phyloP scores from a whole-genome alignment of 2,888 invertebrate genomes.

The Steromphala cineraria region DNA sequence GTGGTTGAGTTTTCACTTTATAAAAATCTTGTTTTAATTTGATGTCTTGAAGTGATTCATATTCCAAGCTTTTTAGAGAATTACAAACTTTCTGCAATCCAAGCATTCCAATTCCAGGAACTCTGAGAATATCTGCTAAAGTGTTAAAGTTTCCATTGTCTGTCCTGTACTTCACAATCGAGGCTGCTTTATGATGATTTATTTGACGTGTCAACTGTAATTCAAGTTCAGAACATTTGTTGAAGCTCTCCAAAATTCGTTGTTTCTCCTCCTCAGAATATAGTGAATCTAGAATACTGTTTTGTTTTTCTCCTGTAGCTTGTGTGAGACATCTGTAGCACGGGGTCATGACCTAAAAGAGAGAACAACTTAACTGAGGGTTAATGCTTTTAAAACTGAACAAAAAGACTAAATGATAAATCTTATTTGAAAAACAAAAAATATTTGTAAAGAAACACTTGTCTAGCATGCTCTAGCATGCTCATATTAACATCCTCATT shows the following conservation, averaged over 20 bases:
- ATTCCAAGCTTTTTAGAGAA: constrained; percentile 25
- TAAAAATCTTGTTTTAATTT: constrained; percentile 20
- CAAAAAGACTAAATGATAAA: too few relatives aligned
- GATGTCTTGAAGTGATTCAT: constrained; percentile 25
- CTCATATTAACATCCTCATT: too few relatives aligned
- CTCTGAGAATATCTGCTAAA: constrained; percentile 31
- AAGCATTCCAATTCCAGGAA: constrained; percentile 39
- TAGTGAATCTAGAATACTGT: constrained; percentile 26
- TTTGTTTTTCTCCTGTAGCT: background rate
- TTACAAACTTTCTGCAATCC: constrained; percentile 38
- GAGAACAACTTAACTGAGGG: background rate
- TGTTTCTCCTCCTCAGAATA: constrained; percentile 32
- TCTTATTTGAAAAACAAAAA: too few relatives aligned
- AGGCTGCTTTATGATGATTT: constrained; percentile 31
- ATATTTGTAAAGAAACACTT: too few relatives aligned
- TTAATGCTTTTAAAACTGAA: too few relatives aligned
- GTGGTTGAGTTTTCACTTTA: background rate
- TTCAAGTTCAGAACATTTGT: constrained; percentile 31
- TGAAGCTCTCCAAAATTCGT: constrained; percentile 38
- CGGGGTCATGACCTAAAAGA: background rate
- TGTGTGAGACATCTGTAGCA: background rate
- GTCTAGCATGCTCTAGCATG: too few relatives aligned
- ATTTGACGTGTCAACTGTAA: constrained; percentile 32
- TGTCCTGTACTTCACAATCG: constrained; percentile 33
- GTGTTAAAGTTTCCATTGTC: constrained; percentile 32